Conservation (phyloP, 2,797 vertebrate species). For the Holocentrus rufus region DNA sequence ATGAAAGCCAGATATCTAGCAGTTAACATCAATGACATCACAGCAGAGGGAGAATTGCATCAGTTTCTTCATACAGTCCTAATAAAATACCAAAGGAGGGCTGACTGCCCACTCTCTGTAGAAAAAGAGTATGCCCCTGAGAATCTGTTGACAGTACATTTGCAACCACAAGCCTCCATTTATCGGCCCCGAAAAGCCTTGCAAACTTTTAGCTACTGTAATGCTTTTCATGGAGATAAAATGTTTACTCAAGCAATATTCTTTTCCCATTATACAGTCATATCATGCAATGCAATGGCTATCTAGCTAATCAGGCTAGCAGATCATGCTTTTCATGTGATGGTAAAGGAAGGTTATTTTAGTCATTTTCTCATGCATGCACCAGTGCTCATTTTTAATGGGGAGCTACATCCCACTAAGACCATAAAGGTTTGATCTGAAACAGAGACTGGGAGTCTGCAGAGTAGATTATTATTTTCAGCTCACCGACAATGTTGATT, state of each 20-base stretch:
- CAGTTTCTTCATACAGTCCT: conserved; percentile 69
- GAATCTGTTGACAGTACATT: conserved; percentile 53
- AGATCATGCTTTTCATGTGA: too few species aligned
- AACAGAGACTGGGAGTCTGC: too few species aligned
- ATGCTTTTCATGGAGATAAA: conserved; percentile 17
- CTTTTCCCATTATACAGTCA: background rate
- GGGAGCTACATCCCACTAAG: too few species aligned
- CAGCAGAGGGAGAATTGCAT: conserved; percentile 62
- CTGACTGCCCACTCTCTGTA: conserved; percentile 54
- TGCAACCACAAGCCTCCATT: conserved; percentile 35
- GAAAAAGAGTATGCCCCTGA: conserved; percentile 40
- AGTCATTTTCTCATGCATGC: too few species aligned
- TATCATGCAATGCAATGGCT: background rate
- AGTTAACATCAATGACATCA: conserved; percentile 74
- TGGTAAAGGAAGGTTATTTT: too few species aligned
- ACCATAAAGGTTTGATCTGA: too few species aligned
- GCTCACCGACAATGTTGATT: too few species aligned
- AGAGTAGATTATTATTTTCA: too few species aligned
- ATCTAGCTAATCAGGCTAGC: too few species aligned
- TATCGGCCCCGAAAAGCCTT: conserved; percentile 24
- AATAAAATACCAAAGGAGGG: conserved; percentile 58
- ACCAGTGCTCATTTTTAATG: too few species aligned
- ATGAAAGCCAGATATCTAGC: conserved; percentile 62
- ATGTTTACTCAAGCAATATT: background rate
- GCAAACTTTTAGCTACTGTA: conserved; percentile 16